Conservation (phyloP, 2,113 vertebrate genomes). For the Xenopus borealis region DNA sequence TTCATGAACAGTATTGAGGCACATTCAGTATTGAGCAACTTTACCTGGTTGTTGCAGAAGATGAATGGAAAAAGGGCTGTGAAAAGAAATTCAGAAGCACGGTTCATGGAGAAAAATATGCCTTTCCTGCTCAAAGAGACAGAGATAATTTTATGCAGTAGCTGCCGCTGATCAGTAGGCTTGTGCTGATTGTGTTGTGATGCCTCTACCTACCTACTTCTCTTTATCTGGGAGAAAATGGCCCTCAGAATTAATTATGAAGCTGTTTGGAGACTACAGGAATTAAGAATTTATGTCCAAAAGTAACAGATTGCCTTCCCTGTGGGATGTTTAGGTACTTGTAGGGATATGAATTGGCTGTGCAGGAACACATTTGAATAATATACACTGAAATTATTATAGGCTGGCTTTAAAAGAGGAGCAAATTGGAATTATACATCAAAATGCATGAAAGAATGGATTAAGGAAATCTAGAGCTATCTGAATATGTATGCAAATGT, state of each 20-base stretch:
- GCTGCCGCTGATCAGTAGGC: constrained; percentile 13
- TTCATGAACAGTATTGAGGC: constrained; percentile 34
- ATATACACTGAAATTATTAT: constrained; percentile 3
- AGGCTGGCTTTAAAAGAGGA: background rate
- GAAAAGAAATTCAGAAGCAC: constrained; percentile 38
- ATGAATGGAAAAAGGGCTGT: constrained; percentile 7
- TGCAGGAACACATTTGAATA: constrained; percentile 13
- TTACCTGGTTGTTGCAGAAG: constrained; percentile 13
- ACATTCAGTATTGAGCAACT: constrained; percentile 12
- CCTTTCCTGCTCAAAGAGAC: background rate
- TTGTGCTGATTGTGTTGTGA: constrained; percentile 17
- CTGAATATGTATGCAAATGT: constrained; percentile 31
- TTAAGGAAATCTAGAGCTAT: background rate
- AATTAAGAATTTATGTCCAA: constrained; percentile 31
- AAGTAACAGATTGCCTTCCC: constrained; percentile 31
- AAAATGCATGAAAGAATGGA: background rate
- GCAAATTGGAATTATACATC: background rate
- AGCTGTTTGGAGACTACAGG: constrained; percentile 29
- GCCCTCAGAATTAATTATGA: constrained; percentile 31
- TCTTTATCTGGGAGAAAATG: constrained; percentile 25
- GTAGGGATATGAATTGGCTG: constrained; percentile 15
- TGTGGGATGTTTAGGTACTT: constrained; percentile 11
- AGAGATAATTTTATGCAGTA: constrained; percentile 8
- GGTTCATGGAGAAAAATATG: constrained; percentile 27
- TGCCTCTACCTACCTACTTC: constrained; percentile 17